phyloP scores from a whole-genome alignment of 1,140 invertebrate genomes.

The Drosophila trapezifrons region DNA sequence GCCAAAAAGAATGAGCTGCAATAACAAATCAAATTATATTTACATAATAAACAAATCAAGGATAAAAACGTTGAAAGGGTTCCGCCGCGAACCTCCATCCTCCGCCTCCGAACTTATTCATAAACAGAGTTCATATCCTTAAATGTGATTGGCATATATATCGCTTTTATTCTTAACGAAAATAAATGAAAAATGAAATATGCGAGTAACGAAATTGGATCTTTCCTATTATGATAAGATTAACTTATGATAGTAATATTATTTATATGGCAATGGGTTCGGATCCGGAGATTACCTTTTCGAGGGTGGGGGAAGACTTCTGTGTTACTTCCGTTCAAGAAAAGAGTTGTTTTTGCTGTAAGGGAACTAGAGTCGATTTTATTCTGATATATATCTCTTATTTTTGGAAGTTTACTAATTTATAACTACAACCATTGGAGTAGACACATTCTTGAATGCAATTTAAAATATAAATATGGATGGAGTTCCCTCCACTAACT shows the following conservation, averaged over 20 bases:
- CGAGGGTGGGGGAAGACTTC: too few relatives aligned
- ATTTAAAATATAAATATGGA: constrained; percentile 17
- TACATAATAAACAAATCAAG: constrained; percentile 71
- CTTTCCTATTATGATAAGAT: constrained; percentile 8
- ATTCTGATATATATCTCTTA: constrained; percentile 7
- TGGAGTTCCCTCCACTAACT: constrained; percentile 5
- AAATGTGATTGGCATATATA: constrained; percentile 25
- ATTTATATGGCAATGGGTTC: constrained; percentile 28
- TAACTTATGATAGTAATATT: constrained; percentile 16
- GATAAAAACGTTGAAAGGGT: constrained; percentile 37
- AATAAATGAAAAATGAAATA: neutral
- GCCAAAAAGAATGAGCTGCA: constrained; percentile 47
- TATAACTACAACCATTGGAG: constrained; percentile 37
- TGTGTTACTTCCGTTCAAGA: neutral
- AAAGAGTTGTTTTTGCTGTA: constrained; percentile 1
- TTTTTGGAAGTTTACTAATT: constrained; percentile 19
- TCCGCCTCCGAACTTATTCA: constrained; percentile 12
- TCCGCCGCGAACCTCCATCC: neutral
- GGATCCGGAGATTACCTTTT: neutral
- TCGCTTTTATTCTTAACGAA: constrained; percentile 11
- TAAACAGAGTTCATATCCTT: constrained; percentile 26
- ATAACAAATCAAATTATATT: constrained; percentile 79
- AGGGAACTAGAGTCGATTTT: constrained; percentile 10
- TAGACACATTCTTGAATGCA: constrained; percentile 20
- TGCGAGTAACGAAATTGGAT: constrained; percentile 18